Evolutionary conservation across 2,797 vertebrate species (phyloP).

Genomic region (Propithecus deckenii): DNA sequence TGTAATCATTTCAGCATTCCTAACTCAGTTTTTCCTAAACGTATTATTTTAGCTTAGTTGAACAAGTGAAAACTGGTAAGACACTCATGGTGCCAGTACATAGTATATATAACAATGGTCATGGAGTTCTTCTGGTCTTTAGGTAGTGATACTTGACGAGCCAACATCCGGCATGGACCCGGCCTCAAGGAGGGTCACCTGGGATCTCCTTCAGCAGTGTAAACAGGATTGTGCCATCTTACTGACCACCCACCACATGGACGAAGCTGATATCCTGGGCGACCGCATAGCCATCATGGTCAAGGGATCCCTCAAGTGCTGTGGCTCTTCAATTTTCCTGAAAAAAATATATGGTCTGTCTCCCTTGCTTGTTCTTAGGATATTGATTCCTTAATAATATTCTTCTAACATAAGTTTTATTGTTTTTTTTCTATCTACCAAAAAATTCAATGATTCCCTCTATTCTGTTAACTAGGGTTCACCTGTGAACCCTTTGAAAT

Average conservation of each 20-base stretch:
- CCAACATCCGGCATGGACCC: conserved; percentile 98
- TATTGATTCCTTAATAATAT: not conserved
- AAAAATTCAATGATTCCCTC: not conserved
- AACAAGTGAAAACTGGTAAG: not conserved
- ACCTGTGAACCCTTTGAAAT: not conserved
- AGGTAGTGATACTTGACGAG: conserved; percentile 98
- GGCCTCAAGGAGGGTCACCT: conserved; percentile 92
- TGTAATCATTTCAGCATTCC: not conserved
- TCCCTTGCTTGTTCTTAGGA: not conserved
- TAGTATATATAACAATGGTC: not conserved
- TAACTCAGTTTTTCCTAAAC: not conserved
- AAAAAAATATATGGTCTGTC: conserved; percentile 95
- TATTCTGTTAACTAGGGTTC: not conserved
- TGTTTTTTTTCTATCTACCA: not conserved
- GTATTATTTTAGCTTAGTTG: not conserved
- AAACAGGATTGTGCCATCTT: conserved; percentile 93
- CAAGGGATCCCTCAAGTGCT: conserved; percentile 94
- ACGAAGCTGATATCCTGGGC: conserved; percentile 95
- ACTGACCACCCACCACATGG: conserved; percentile 98
- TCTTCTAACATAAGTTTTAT: not conserved
- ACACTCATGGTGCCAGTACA: not conserved
- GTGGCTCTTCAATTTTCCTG: conserved; percentile 95
- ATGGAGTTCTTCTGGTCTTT: not conserved
- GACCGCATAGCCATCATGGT: conserved; percentile 98
- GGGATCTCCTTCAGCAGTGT: conserved; percentile 95